phyloP scores from a whole-genome alignment of 2,113 vertebrate species.

The Origma solitaria region DNA sequence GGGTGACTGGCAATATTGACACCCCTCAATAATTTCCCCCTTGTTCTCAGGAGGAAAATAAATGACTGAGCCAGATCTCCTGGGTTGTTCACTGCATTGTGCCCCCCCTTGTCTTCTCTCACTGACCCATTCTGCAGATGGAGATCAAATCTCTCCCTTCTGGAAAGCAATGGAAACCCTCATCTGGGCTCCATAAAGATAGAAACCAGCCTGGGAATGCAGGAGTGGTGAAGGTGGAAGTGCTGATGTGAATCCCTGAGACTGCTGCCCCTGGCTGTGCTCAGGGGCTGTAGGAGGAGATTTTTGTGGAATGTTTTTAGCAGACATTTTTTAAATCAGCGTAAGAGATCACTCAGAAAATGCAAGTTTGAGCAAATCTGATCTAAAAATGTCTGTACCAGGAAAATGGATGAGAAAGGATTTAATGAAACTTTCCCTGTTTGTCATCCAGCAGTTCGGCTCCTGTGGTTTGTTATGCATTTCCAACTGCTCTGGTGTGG shows the following conservation, averaged over 20 bases:
- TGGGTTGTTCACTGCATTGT: accelerated
- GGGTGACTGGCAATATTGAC: not conserved
- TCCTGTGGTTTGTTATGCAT: not conserved
- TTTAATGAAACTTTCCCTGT: not conserved
- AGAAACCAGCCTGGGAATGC: not conserved
- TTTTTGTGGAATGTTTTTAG: not conserved
- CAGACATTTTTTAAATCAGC: accelerated
- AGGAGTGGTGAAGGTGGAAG: not conserved
- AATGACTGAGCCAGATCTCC: not conserved
- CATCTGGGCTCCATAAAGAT: not conserved
- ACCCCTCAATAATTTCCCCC: not conserved
- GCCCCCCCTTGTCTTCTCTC: not conserved
- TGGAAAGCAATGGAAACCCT: not conserved
- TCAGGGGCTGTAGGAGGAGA: not conserved
- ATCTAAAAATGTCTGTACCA: not conserved
- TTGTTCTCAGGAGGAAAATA: not conserved
- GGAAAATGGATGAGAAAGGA: not conserved
- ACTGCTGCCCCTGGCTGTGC: not conserved
- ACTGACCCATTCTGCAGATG: accelerated
- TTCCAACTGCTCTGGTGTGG: not conserved
- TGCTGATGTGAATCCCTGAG: not conserved
- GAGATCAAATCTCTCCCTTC: not conserved
- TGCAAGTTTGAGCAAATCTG: not conserved
- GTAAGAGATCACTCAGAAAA: not conserved
- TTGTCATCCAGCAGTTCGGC: not conserved